Base-by-base conservation (phyloP, 2,113 vertebrate species). In the Entomyzon cyanotis region DNA sequence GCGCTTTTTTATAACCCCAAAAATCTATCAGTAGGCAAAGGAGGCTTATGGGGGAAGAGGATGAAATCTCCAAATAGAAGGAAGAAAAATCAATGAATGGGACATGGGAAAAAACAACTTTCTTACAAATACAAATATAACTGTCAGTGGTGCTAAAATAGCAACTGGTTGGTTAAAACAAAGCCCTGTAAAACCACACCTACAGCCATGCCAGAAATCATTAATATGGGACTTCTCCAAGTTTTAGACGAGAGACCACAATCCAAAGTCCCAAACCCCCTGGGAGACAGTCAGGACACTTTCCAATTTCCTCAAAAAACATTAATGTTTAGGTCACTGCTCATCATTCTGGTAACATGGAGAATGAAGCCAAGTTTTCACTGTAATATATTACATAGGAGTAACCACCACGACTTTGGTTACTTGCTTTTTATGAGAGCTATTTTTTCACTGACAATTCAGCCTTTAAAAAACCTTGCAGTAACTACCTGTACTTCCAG, bases 111-210 rank as follows among this genome's bases (percentile, higher is more conserved):
- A 55, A 91, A 64, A 35, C 20, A 55, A 12, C n/a, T 56, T 30
- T 58, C 33, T 62, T 31, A 62, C 3, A 19, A 67, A 50, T 15
- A 64, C 2, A 7, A n/a, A n/a, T 8, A 0, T 3, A 15, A 64
- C 8, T 60, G 70, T 27, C 14, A 64, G 33, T 8, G 2, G 50
- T 82, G 58, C 65, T 25, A 42, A 73, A 87, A 46, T 18, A 35
- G 37, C n/a, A 76, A 19, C 14, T 53, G 58, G 10, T 33, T 91
- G 70, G 62, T 91, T 91, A 68, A 93, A 87, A 63, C 27, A 49
- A 82, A 64, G 44, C 39, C 18, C 27, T 47, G 44, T 47, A 55
- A 87, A 30, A 25, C 60, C 77, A 89, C 33, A 21, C 19, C 35
- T 42, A 24, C 41, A 50, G 3, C 35, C 23, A 7, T 10, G 18